phyloP scores from a whole-genome alignment of 2,113 vertebrate species.

The Macaca mulatta region DNA sequence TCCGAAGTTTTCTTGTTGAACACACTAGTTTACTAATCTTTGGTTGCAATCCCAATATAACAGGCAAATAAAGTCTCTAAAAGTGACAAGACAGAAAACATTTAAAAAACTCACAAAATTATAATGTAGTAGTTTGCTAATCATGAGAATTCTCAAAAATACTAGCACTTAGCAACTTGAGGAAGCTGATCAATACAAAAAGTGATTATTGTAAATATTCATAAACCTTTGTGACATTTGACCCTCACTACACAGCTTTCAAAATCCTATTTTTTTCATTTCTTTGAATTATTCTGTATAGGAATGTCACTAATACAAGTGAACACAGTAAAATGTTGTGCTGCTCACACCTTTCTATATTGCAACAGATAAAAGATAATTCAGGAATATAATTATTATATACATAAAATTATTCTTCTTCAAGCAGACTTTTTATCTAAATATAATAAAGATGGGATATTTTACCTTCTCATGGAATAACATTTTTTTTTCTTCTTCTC shows the following conservation, averaged over 20 bases:
- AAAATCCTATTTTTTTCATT: not conserved
- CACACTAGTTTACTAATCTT: not conserved
- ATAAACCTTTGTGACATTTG: not conserved
- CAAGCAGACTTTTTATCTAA: slow-evolving; percentile 55
- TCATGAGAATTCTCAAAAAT: not conserved
- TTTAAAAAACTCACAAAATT: not conserved
- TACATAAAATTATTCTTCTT: slow-evolving; percentile 59
- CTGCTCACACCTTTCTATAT: not conserved
- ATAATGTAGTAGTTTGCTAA: not conserved
- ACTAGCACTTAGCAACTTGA: not conserved
- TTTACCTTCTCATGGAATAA: slow-evolving; percentile 44
- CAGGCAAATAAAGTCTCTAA: not conserved
- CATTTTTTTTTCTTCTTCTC: slow-evolving; percentile 38
- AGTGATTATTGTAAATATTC: not conserved
- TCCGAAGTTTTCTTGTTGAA: not conserved
- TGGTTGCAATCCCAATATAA: not conserved
- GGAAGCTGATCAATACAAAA: not conserved
- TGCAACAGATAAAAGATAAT: slow-evolving; percentile 3
- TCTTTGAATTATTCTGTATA: not conserved
- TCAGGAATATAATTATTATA: slow-evolving; percentile 22
- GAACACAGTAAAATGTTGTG: not conserved
- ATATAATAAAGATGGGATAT: slow-evolving; percentile 54
- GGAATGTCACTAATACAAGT: not conserved
- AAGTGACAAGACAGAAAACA: not conserved
- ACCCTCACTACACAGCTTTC: not conserved